Evolutionary conservation across 1,140 invertebrate genomes (phyloP).

Genomic region (Papilio glaucus): DNA sequence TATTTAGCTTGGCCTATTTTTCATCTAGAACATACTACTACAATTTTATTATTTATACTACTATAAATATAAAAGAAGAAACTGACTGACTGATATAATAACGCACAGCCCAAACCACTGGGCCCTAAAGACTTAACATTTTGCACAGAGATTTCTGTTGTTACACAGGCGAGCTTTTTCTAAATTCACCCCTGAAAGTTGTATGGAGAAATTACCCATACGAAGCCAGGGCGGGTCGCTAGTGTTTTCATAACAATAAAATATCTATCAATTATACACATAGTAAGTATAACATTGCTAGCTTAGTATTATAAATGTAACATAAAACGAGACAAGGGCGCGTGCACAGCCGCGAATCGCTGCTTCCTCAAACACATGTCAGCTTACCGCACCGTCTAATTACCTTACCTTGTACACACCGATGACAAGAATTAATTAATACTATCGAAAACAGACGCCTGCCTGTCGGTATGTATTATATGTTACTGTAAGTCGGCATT

Average conservation of each 20-base stretch:
- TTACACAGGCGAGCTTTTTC: too few species aligned
- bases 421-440: slow-evolving; percentile 73
- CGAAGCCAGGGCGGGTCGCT: too few species aligned
- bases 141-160: too few species aligned
- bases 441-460: slow-evolving; percentile 64
- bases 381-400: slow-evolving; percentile 64
- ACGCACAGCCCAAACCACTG: too few species aligned
- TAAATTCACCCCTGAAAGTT: too few species aligned
- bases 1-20: neutral
- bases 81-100: too few species aligned
- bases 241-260: too few species aligned
- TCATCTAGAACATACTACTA: neutral
- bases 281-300: slow-evolving; percentile 23
- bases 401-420: slow-evolving; percentile 64
- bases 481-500: slow-evolving; percentile 23
- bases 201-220: too few species aligned
- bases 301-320: slow-evolving; percentile 44
- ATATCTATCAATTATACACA: too few species aligned
- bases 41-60: neutral
- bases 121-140: too few species aligned
- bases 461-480: neutral
- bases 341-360: slow-evolving; percentile 40
- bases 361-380: slow-evolving; percentile 57
- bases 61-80: too few species aligned
- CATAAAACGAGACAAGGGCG: slow-evolving; percentile 43